A percentile compares a stretch with the other conserved stretches of the same genome.
Conservation (phyloP, 2,797 vertebrate species). For the Amphiprion clarkii region DNA sequence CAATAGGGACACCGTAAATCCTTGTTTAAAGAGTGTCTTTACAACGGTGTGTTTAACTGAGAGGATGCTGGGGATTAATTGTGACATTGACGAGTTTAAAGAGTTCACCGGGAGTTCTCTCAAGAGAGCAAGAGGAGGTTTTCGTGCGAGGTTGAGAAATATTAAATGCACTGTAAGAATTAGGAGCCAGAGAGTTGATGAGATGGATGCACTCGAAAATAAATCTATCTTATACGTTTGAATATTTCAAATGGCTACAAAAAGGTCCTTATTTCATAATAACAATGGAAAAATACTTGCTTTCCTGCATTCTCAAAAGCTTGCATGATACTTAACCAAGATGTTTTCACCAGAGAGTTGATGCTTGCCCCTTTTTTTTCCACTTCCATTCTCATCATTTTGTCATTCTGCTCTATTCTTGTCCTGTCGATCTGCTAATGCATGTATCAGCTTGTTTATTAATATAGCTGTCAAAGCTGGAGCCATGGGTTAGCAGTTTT, state of each 20-base stretch:
- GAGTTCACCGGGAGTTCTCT: constrained; percentile 4
- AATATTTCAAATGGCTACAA: no score
- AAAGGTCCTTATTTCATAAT: no score
- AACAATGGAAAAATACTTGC: background rate
- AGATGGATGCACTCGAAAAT: no score
- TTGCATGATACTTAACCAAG: background rate
- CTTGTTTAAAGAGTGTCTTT: constrained; percentile 1
- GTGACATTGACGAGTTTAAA: constrained; percentile 20
- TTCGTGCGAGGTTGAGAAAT: background rate
- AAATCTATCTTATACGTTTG: no score
- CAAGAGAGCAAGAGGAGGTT: constrained; percentile 6
- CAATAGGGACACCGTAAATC: background rate
- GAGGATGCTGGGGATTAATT: constrained; percentile 14
- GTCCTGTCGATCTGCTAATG: constrained; percentile 49
- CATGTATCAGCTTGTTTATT: constrained; percentile 64
- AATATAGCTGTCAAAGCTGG: constrained; percentile 53
- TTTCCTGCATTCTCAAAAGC: constrained; percentile 1
- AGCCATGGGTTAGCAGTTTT: constrained; percentile 50
- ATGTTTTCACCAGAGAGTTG: constrained; percentile 20
- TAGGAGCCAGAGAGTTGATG: background rate
- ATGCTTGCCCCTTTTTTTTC: constrained; percentile 24
- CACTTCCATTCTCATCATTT: constrained; percentile 33
- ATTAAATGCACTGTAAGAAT: background rate
- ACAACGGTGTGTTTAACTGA: constrained; percentile 24
- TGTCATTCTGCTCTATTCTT: constrained; percentile 59